These are phyloP conservation scores for Acrossocheilus fasciatus DNA, from an alignment of 2,797 vertebrate species.

Conservation along the genomic window DNA sequence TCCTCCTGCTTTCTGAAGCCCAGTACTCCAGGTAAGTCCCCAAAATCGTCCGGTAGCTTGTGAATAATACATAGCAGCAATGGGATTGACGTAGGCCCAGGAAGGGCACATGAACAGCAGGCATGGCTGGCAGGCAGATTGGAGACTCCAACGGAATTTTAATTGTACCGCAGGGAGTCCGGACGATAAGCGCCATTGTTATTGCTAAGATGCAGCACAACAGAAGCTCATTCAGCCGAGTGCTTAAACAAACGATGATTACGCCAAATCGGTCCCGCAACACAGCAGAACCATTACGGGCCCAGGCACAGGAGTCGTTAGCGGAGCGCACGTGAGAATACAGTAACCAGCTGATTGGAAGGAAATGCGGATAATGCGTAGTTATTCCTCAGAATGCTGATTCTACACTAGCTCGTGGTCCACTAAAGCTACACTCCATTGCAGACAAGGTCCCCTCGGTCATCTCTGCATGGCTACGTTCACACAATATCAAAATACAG, in stretches of 20 bases:
- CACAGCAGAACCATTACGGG: conserved; percentile 39
- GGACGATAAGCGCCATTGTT: conserved; percentile 78
- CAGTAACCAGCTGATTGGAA: conserved; percentile 39
- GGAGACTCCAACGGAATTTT: conserved; percentile 81
- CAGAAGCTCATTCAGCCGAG: conserved; percentile 69
- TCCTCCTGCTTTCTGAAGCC: conserved; percentile 67
- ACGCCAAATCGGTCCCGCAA: conserved; percentile 60
- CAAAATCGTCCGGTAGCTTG: conserved; percentile 73
- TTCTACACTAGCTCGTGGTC: neutral
- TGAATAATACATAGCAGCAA: conserved; percentile 83
- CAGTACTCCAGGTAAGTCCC: conserved; percentile 78
- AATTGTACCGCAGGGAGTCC: conserved; percentile 81
- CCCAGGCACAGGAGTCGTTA: conserved; percentile 50
- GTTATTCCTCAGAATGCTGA: conserved; percentile 38
- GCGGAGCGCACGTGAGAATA: conserved; percentile 52
- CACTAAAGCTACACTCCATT: neutral
- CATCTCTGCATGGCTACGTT: neutral
- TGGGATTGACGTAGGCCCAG: conserved; percentile 77
- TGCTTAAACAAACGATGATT: conserved; percentile 65
- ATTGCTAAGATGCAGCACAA: conserved; percentile 73
- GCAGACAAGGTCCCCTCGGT: neutral
- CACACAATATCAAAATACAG: neutral
- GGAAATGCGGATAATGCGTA: conserved; percentile 26
- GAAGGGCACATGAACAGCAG: conserved; percentile 80
- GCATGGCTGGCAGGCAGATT: conserved; percentile 81